Conservation (phyloP, 2,797 vertebrate species). For the Yasuhikotakia modesta region DNA sequence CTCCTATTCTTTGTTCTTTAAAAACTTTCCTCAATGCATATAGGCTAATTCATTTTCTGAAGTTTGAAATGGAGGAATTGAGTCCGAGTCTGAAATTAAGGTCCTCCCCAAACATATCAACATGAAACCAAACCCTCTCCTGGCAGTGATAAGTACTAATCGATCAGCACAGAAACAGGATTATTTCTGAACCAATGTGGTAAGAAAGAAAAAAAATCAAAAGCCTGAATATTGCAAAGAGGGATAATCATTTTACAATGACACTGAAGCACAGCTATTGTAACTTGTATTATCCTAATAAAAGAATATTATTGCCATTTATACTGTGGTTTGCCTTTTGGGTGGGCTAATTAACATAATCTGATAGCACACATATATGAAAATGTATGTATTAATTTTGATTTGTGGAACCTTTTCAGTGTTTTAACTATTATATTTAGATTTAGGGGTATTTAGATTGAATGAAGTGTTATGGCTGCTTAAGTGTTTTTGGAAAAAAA, state of each 20-base stretch:
- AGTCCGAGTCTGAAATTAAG: slow-evolving; percentile 4
- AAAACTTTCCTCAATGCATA: not conserved
- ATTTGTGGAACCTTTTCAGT: not conserved
- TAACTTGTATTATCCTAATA: not conserved
- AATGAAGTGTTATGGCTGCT: not conserved
- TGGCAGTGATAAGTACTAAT: slow-evolving; percentile 34
- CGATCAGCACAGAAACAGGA: slow-evolving; percentile 40
- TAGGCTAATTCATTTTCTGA: not conserved
- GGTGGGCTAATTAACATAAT: slow-evolving; percentile 14
- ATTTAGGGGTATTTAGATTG: not conserved
- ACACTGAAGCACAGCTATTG: slow-evolving; percentile 21
- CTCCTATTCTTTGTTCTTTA: not conserved
- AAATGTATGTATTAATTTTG: not conserved
- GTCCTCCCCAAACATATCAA: slow-evolving; percentile 1
- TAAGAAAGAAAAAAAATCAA: slow-evolving; percentile 19
- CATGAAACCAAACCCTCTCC: slow-evolving; percentile 27
- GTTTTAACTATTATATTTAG: too few relatives aligned
- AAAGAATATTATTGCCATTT: not conserved
- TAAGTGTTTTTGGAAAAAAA: not conserved
- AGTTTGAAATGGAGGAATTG: too few relatives aligned
- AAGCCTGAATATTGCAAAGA: slow-evolving; percentile 16
- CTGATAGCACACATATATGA: not conserved
- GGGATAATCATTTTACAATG: slow-evolving; percentile 30
- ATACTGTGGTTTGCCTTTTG: slow-evolving; percentile 10
- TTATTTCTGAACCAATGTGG: slow-evolving; percentile 37